phyloP scores from a whole-genome alignment of 2,797 vertebrate genomes.

The Pseudochaenichthys georgianus region DNA sequence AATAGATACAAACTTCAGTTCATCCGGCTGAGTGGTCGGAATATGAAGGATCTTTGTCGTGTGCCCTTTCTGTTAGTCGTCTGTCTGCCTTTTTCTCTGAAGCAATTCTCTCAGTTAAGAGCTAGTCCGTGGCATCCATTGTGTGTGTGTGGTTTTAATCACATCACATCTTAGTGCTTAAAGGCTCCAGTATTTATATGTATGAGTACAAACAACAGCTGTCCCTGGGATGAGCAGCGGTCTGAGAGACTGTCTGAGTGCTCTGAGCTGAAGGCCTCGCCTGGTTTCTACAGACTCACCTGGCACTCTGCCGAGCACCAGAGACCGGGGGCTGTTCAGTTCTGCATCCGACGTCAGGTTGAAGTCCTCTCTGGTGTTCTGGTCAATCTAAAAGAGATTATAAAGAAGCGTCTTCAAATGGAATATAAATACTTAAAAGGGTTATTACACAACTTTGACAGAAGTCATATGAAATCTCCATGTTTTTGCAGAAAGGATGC shows the following conservation, averaged over 20 bases:
- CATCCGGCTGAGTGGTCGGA: no score
- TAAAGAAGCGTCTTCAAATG: neutral
- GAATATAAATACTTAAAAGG: neutral
- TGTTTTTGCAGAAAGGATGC: no score
- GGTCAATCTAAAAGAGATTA: slow-evolving; percentile 85
- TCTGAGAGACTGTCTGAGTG: slow-evolving; percentile 36
- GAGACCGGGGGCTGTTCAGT: slow-evolving; percentile 89
- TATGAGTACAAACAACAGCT: neutral
- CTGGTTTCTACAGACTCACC: slow-evolving; percentile 81
- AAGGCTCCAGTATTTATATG: neutral
- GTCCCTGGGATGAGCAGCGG: neutral
- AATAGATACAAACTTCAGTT: neutral
- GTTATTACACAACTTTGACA: neutral
- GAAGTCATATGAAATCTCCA: no score
- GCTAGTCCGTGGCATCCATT: no score
- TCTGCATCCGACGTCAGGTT: slow-evolving; percentile 89
- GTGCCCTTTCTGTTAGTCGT: no score
- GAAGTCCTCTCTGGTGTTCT: slow-evolving; percentile 86
- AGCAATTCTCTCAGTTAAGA: no score
- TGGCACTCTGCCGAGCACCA: slow-evolving; percentile 89
- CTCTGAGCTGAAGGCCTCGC: slow-evolving; percentile 17
- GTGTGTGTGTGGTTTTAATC: no score
- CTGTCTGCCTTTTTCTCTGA: no score
- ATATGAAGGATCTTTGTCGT: no score
- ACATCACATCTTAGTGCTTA: neutral